Conservation (phyloP, 2,888 invertebrate species). For the Parthenolecanium corni region DNA sequence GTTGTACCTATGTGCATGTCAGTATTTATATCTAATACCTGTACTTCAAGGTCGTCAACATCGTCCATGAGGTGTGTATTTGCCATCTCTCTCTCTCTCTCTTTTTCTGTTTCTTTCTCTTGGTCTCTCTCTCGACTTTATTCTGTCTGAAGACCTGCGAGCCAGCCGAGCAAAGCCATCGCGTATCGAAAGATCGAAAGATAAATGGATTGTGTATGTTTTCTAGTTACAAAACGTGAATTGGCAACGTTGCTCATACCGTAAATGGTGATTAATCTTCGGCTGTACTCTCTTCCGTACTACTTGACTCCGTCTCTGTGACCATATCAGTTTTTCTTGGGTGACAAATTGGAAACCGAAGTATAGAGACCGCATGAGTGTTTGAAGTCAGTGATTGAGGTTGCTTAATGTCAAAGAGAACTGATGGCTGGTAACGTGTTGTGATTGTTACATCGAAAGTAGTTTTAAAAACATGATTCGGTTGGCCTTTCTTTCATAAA, state of each 20-base stretch:
- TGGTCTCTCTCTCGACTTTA: not conserved
- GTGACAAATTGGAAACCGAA: not conserved
- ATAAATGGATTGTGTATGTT: not conserved
- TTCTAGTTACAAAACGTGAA: not conserved
- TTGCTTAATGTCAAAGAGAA: not conserved
- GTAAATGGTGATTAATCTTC: not conserved
- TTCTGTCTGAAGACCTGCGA: not conserved
- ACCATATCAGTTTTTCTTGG: not conserved
- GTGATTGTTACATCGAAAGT: too few relatives aligned
- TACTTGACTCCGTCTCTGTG: not conserved
- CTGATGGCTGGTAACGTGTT: not conserved
- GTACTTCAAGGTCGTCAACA: conserved; percentile 20
- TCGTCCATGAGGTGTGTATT: conserved; percentile 16
- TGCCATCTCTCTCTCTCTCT: not conserved
- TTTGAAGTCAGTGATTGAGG: not conserved
- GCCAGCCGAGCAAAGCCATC: conserved; percentile 2
- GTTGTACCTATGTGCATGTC: conserved; percentile 9
- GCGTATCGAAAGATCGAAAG: conserved; percentile 8
- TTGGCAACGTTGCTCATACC: conserved; percentile 12
- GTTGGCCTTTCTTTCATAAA: too few relatives aligned
- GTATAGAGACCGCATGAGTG: not conserved
- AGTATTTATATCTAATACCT: not conserved
- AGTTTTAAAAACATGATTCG: too few relatives aligned
- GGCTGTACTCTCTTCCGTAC: not conserved
- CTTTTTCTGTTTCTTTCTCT: too few relatives aligned